Base-by-base conservation (phyloP, 2,113 vertebrate species). In the Chaetops frenatus region DNA sequence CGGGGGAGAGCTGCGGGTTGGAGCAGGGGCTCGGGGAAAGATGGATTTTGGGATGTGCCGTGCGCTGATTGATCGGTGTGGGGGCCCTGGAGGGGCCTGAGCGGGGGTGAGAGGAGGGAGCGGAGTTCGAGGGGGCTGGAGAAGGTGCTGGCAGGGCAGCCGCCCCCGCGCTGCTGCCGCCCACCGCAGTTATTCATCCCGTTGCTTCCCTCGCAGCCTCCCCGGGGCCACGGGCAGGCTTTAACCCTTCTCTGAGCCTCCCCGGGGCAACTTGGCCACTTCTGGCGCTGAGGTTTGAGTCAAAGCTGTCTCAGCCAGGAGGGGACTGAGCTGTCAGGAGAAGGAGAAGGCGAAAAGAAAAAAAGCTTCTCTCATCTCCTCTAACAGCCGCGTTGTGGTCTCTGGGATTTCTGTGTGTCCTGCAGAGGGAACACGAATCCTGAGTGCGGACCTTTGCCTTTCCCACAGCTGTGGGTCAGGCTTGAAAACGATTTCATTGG, bases 131-230 rank as follows among this genome's bases (percentile, higher is more conserved):
- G 88, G 38, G 71, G 88, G 94, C 35, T 56, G 88, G 5, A 5
- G 66, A 42, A 71, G 74, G 87, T 10, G 54, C 88, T 72, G 86
- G 54, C 82, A 72, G 89, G 87, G 91, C 95, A 36, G 61, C 78
- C 23, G 0, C 90, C 67, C 92, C 86, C 82, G 8, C 65, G 7
- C 71, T 60, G 47, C 35, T 71, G n/a, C 84, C 74, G 1, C 95
- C 88, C 89, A 81, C 94, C 3, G 1, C 67, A 0, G 13, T 92
- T 95, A 92, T 80, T 96, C 92, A 96, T 96, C 81, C 66, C 12
- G 4, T 54, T 47, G 35, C 80, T 88, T 53, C 76, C 87, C 76
- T 70, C 58, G 19, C 31, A 3, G 42, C 73, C 29, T 74, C 88
- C 25, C 33, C 2, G 16, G 2, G 11, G 48, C 45, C 62, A 50